phyloP scores from a whole-genome alignment of 2,797 vertebrate genomes.

The Lophotriccus pileatus region DNA sequence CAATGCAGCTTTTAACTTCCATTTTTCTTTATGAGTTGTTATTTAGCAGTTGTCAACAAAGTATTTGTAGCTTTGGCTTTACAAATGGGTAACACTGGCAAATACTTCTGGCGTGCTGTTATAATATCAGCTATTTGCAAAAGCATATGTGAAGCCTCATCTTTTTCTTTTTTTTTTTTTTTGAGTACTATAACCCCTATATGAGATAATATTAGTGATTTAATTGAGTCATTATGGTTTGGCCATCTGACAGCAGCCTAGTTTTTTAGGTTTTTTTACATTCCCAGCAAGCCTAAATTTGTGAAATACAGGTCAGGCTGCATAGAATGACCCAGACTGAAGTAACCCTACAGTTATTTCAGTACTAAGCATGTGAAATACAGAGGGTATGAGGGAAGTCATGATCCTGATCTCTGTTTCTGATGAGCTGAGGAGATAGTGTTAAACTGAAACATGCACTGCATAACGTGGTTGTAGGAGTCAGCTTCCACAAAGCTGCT shows the following conservation, averaged over 20 bases:
- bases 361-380: neutral
- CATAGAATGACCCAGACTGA: neutral
- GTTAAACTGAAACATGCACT: conserved; percentile 48
- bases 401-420: neutral
- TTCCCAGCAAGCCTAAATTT: neutral
- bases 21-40: neutral
- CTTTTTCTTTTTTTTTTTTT: neutral
- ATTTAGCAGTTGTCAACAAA: neutral
- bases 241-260: neutral
- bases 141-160: neutral
- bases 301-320: neutral
- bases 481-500: conserved; percentile 76
- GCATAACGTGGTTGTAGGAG: conserved; percentile 74
- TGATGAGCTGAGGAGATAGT: conserved; percentile 11
- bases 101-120: neutral
- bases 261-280: neutral
- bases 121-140: neutral
- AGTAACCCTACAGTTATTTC: neutral
- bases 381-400: conserved; percentile 2
- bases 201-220: neutral
- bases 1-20: neutral
- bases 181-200: neutral
- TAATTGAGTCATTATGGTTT: neutral
- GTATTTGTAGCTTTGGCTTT: neutral
- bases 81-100: neutral